Base-by-base conservation (phyloP, 2,113 vertebrate genomes). In the Megaptera novaeangliae region DNA sequence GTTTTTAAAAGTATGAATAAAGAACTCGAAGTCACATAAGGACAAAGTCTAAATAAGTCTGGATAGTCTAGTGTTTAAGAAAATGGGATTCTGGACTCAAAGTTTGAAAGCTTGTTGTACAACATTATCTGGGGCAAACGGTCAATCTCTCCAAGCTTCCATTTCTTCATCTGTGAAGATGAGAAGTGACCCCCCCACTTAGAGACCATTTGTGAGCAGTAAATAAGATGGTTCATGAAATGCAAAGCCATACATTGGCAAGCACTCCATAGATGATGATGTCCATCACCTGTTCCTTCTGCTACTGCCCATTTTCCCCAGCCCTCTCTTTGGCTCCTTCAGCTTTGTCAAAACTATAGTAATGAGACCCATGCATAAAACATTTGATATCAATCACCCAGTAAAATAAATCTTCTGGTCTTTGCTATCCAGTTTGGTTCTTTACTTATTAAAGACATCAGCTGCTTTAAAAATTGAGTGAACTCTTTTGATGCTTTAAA, bases 1-100 rank as follows among this genome's bases (percentile, higher is more conserved):
- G 55, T 74, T 92, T 87, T 93, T 18, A 34, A 52, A 89, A 93
- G n/a, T n/a, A 74, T 27, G 25, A 90, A 84, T 66, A 41, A 96
- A 95, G 29, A 68, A 36, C 31, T 84, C 52, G 59, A 86, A 74
- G 39, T 72, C n/a, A 66, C 6, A 34, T 36, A 49, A 86, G 61
- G 72, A 74, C 55, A 49, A 15, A 27, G 10, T 17, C n/a, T 75
- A 69, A 77, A 39, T 44, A 88, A 88, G 44, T 52, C 13, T 17
- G 74, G 9, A 71, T 78, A 5, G 1, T 20, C 2, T 25, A 34
- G 49, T 17, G 27, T 82, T 95, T 23, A 71, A 41, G 11, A 68
- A 94, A 85, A 39, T 9, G 25, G 39, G 52, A 81, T 77, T 88
- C 61, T 8, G 27, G n/a, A 21, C 34, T 88, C 57, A 25, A 25